phyloP scores from a whole-genome alignment of 2,888 invertebrate species.

The Polylopha cassiicola region DNA sequence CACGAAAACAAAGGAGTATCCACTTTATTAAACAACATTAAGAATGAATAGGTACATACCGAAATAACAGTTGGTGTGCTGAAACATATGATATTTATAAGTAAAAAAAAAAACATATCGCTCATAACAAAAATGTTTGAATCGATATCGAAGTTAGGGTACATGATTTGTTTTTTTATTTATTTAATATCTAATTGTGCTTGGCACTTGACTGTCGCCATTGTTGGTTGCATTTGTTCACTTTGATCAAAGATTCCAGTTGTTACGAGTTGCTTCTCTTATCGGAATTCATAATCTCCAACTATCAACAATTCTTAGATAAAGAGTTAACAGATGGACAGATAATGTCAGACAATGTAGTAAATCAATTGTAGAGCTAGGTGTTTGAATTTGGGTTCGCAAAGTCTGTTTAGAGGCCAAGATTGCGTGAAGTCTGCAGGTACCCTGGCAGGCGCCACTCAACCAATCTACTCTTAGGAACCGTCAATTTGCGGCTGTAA shows the following conservation, averaged over 20 bases:
- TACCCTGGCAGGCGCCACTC: slow-evolving; percentile 68
- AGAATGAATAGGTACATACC: too few relatives aligned
- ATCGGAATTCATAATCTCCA: slow-evolving; percentile 3
- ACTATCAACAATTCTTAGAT: not conserved
- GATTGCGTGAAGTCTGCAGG: slow-evolving; percentile 64
- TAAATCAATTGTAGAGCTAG: not conserved
- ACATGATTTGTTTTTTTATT: slow-evolving; percentile 60
- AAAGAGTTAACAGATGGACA: slow-evolving; percentile 7
- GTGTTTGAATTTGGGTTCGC: too few relatives aligned
- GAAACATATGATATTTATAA: too few relatives aligned
- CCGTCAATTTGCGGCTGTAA: slow-evolving; percentile 76
- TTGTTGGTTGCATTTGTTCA: slow-evolving; percentile 41
- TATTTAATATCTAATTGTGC: slow-evolving; percentile 57
- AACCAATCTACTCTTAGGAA: slow-evolving; percentile 62
- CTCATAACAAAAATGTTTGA: too few relatives aligned
- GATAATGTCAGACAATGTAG: slow-evolving; percentile 1
- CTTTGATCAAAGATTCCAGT: slow-evolving; percentile 39
- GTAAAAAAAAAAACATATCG: too few relatives aligned
- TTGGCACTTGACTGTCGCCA: slow-evolving; percentile 47
- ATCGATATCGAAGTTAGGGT: slow-evolving; percentile 41
- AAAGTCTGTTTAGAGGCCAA: too few relatives aligned
- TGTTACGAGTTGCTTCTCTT: slow-evolving; percentile 29
- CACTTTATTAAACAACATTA: slow-evolving; percentile 23
- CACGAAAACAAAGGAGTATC: slow-evolving; percentile 33
- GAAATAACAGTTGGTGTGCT: too few relatives aligned